Percentiles rank a stretch among this genome's conserved stretches.
phyloP scores from a whole-genome alignment of 2,113 vertebrate genomes.

The Labrus mixtus region DNA sequence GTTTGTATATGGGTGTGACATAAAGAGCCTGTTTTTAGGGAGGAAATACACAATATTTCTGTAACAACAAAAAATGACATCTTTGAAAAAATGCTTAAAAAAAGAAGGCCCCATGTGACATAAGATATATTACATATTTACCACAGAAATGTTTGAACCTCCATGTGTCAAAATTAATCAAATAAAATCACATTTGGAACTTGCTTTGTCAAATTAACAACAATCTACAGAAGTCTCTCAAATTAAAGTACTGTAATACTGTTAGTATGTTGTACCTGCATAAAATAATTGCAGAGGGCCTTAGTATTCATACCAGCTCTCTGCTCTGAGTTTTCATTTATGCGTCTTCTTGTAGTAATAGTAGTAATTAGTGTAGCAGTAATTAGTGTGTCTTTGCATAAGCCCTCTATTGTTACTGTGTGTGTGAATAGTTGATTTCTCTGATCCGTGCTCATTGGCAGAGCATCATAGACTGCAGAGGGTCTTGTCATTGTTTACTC shows the following conservation, averaged over 20 bases:
- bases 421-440: slow-evolving; percentile 2
- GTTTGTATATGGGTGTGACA: not conserved
- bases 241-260: not conserved
- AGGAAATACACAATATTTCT: not conserved
- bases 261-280: not conserved
- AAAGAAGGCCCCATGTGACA: no score
- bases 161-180: no score
- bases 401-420: slow-evolving; percentile 21
- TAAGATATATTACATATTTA: no score
- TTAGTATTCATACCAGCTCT: not conserved
- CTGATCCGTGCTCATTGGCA: not conserved
- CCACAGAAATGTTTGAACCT: no score
- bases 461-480: slow-evolving; percentile 6
- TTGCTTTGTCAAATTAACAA: no score
- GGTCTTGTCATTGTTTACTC: not conserved
- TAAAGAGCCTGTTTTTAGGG: not conserved
- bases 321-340: not conserved
- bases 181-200: no score
- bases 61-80: no score
- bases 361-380: slow-evolving; percentile 27
- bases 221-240: no score
- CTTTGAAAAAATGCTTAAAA: no score
- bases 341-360: slow-evolving; percentile 5
- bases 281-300: not conserved
- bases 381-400: slow-evolving; percentile 26